A percentile compares a stretch with the other conserved stretches of the same genome.
phyloP scores from a whole-genome alignment of 2,888 invertebrate genomes.

The Volucella bombylans region DNA sequence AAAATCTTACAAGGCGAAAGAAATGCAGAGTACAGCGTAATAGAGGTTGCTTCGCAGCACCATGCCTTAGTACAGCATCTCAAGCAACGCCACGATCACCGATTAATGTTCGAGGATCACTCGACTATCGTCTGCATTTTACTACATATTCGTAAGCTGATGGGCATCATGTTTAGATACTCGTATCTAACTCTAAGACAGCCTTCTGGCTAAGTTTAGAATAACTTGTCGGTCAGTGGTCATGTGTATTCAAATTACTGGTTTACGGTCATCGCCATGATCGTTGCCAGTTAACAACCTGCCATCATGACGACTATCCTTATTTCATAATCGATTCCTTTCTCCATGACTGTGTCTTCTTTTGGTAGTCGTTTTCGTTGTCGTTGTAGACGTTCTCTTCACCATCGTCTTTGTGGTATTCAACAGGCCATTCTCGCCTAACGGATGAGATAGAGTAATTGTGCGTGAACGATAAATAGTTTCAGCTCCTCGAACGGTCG shows the following conservation, averaged over 20 bases:
- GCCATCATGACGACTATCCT: conserved; percentile 55
- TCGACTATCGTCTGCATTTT: conserved; percentile 25
- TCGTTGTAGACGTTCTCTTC: too few relatives aligned
- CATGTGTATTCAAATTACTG: conserved; percentile 61
- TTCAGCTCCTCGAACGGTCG: not conserved
- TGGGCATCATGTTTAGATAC: conserved; percentile 23
- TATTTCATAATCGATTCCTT: conserved; percentile 64
- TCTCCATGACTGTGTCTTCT: not conserved
- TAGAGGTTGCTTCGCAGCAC: conserved; percentile 31
- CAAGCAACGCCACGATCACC: not conserved
- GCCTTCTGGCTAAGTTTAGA: conserved; percentile 12
- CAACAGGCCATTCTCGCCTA: conserved; percentile 30
- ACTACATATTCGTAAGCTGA: not conserved
- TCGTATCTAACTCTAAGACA: not conserved
- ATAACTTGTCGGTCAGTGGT: conserved; percentile 27
- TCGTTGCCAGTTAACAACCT: conserved; percentile 53
- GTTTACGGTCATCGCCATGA: conserved; percentile 36
- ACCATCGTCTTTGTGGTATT: not conserved
- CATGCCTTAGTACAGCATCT: too few relatives aligned
- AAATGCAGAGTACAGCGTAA: conserved; percentile 31
- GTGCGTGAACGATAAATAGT: conserved; percentile 62
- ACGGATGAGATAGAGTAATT: conserved; percentile 59
- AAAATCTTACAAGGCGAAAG: conserved; percentile 61
- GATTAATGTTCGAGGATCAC: conserved; percentile 21
- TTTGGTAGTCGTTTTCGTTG: not conserved